These are phyloP conservation scores for Corapipo altera DNA, from an alignment of 2,113 vertebrate species.

Conservation along the genomic window DNA sequence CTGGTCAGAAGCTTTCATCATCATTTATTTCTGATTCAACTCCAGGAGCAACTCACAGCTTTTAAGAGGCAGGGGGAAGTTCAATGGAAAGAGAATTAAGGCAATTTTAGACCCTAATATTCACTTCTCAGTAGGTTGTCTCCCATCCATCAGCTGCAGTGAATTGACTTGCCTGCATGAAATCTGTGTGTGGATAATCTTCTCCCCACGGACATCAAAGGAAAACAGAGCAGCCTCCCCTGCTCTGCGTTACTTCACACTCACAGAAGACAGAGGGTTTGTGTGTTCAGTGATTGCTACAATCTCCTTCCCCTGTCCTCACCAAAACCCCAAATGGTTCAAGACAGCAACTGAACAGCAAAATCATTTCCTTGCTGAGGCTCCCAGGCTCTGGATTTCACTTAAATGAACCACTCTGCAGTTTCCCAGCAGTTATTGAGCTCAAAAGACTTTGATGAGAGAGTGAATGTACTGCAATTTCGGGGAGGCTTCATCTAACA, in stretches of 20 bases:
- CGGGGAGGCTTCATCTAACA: neutral
- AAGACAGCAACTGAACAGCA: neutral
- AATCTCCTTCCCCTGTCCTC: neutral
- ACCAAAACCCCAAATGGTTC: neutral
- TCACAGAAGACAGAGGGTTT: neutral
- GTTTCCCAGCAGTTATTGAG: neutral
- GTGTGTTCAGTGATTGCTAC: neutral
- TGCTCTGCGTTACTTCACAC: neutral
- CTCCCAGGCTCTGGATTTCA: neutral
- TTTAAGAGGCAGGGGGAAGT: neutral
- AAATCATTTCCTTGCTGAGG: neutral
- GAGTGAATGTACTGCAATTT: neutral
- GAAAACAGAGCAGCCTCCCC: neutral
- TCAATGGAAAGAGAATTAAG: neutral
- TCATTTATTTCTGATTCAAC: neutral
- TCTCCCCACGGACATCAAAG: neutral
- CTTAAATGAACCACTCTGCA: neutral
- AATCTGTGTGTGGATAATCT: neutral
- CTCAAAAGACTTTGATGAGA: neutral
- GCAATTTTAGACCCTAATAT: neutral
- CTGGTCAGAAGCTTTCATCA: neutral
- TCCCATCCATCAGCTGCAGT: neutral
- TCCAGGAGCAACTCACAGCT: neutral
- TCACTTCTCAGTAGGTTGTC: neutral
- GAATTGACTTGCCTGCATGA: neutral